Evolutionary conservation across 1,140 invertebrate species (phyloP).

Genomic region (Tenebrio molitor): DNA sequence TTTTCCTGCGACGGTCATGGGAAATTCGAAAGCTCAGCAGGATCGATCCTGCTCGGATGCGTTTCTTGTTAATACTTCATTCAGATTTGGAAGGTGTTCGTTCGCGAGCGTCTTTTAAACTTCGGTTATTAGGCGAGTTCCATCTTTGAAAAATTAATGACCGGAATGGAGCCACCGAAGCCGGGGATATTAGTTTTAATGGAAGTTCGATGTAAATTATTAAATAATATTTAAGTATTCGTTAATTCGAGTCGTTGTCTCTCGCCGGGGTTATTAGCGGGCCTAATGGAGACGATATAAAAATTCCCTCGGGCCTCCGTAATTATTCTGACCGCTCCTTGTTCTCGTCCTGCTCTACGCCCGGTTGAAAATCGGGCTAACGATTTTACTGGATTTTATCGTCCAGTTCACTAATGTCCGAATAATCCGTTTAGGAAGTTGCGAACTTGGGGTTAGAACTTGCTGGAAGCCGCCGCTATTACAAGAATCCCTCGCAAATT

Average conservation of each 20-base stretch:
- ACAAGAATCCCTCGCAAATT: constrained; percentile 17
- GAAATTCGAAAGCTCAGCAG: not conserved
- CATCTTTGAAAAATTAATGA: constrained; percentile 26
- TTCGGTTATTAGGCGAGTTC: constrained; percentile 6
- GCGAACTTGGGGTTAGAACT: not conserved
- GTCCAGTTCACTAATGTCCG: constrained; percentile 19
- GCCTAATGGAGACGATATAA: not conserved
- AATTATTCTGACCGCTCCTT: no score
- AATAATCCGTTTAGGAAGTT: constrained; percentile 37
- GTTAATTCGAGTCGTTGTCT: constrained; percentile 8
- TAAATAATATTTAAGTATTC: constrained; percentile 12
- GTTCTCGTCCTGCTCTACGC: no score
- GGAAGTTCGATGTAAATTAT: constrained; percentile 35
- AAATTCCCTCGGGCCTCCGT: not conserved
- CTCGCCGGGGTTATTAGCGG: not conserved
- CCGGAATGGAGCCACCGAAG: not conserved
- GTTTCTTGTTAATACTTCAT: constrained; percentile 15
- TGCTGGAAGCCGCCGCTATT: not conserved
- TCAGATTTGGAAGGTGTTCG: constrained; percentile 14
- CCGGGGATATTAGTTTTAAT: not conserved
- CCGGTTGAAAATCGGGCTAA: not conserved
- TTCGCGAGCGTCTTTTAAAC: constrained; percentile 3
- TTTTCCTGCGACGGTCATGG: not conserved
- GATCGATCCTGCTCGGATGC: constrained; percentile 8
- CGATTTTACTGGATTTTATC: constrained; percentile 35